Conservation (phyloP, 1,140 invertebrate genomes). For the Drosophila aff. region DNA sequence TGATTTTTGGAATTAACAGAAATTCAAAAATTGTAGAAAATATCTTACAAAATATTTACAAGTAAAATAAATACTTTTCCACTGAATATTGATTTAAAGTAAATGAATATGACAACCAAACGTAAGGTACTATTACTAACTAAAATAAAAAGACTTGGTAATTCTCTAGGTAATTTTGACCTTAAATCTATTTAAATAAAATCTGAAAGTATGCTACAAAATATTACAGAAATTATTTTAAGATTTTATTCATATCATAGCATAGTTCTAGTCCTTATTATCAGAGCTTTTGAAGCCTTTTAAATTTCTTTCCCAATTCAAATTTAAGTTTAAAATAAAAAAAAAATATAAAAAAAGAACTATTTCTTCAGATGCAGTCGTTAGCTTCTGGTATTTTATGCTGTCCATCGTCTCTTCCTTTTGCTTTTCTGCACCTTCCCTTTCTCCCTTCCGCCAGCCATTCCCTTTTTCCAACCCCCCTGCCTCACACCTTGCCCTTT, state of each 20-base stretch:
- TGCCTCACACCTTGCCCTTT: slow-evolving; percentile 5
- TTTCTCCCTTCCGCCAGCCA: slow-evolving; percentile 1
- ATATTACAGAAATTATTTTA: neutral
- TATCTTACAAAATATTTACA: neutral
- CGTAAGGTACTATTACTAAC: neutral
- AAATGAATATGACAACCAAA: neutral
- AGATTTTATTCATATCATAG: too few relatives aligned
- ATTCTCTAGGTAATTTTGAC: too few relatives aligned
- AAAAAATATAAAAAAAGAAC: neutral
- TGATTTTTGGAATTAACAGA: neutral
- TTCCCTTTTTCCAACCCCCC: neutral
- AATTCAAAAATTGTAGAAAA: neutral
- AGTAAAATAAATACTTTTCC: neutral
- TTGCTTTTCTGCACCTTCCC: slow-evolving; percentile 33
- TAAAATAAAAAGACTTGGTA: too few relatives aligned
- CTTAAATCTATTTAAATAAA: neutral
- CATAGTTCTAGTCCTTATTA: neutral
- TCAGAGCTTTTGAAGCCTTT: neutral
- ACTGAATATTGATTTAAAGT: neutral
- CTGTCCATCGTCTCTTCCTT: slow-evolving; percentile 36
- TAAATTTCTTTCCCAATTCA: neutral
- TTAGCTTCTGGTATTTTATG: slow-evolving; percentile 78
- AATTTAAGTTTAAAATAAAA: neutral
- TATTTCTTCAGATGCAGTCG: slow-evolving; percentile 26
- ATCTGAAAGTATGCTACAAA: neutral